Evolutionary conservation across 2,797 vertebrate genomes (phyloP), one percentile per base, ranked within the genome.

Genomic region (Rhinella marina): DNA sequence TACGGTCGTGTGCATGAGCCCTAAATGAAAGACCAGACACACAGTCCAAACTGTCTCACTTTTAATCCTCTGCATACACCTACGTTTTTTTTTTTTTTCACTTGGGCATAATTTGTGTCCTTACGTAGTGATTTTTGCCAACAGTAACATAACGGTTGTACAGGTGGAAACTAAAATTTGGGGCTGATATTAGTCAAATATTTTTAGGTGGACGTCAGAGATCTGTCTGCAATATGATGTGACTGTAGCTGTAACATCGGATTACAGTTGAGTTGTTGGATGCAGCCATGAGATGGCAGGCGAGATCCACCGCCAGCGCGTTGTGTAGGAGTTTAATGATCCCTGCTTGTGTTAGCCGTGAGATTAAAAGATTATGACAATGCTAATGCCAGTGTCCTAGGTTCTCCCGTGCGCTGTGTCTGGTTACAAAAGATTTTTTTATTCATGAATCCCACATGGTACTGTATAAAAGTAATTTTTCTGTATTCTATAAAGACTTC

Each of bases 311-410:
- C 48, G 16, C 6, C 10, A 11, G 57, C 7, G 23, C n/a, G 10
- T 1, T 7, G 50, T 54, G 68, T 12, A 32, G 17, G 19, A 62
- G 64, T 25, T 54, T 81, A 29, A 56, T 82, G 79, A 77, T 76
- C 68, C 79, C 70, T 27, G 78, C 81, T 16, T 82, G 78, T 61
- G 68, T 61, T 41, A 62, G 21, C 48, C 9, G 77, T 54, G 68
- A 41, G 84, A 89, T 89, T 89, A 89, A 82, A 82, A 82, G 88
- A 89, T 89, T 89, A 88, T 61, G 85, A 41, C 76, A 17, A 54
- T 50, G 59, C 41, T 88, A 87, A 87, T 87, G 62, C 80, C 81
- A 48, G 48, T 66, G 72, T 56, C 81, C 86, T 82, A 56, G 54
- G 85, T 23, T 57, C 72, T 80, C 76, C 85, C 41, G 41, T 17